These are phyloP conservation scores for Dexiosoma caninum DNA, from an alignment of 2,888 invertebrate genomes.

Conservation along the genomic window DNA sequence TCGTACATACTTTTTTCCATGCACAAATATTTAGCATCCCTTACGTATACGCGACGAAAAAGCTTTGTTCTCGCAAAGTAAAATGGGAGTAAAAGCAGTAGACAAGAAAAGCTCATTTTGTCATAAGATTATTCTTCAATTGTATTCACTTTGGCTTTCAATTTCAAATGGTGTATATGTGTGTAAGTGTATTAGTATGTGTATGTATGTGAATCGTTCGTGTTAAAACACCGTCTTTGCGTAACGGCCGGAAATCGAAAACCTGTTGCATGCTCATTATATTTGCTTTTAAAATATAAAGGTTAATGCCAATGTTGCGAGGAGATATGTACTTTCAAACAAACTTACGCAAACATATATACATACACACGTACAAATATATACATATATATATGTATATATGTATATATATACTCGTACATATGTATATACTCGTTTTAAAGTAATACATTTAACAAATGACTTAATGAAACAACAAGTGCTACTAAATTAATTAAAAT, in stretches of 20 bases:
- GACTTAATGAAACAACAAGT: slow-evolving; percentile 27
- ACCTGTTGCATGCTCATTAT: slow-evolving; percentile 58
- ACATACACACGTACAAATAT: too few relatives aligned
- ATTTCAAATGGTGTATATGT: neutral
- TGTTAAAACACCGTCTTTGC: slow-evolving; percentile 24
- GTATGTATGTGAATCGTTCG: neutral
- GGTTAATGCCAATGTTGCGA: slow-evolving; percentile 59
- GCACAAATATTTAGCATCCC: too few relatives aligned
- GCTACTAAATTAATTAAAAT: slow-evolving; percentile 41
- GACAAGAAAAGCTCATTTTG: slow-evolving; percentile 9
- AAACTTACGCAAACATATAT: neutral
- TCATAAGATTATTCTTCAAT: neutral
- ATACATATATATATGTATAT: too few relatives aligned
- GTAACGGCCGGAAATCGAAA: slow-evolving; percentile 59
- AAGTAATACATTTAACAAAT: neutral
- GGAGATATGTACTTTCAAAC: neutral
- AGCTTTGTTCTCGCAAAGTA: neutral
- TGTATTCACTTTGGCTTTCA: neutral
- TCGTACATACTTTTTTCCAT: too few relatives aligned
- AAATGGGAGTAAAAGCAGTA: slow-evolving; percentile 25
- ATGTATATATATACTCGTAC: neutral
- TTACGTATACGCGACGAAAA: neutral
- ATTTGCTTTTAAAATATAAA: neutral
- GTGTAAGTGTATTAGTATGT: neutral
- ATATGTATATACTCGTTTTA: neutral